Conservation (phyloP, 2,797 vertebrate genomes). For the Anabas testudineus region DNA sequence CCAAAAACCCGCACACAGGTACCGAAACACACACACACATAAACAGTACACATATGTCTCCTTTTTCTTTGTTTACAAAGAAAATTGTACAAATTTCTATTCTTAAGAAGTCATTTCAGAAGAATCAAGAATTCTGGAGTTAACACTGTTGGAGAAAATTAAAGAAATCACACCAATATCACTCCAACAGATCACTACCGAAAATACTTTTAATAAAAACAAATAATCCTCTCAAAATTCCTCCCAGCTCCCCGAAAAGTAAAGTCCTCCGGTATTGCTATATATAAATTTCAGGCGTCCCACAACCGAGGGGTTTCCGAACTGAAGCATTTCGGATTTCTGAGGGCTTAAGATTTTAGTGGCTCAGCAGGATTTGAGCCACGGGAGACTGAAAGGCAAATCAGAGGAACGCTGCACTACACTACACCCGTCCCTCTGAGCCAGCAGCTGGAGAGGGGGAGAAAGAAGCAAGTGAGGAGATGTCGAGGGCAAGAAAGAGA, state of each 20-base stretch:
- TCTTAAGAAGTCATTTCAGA: background rate
- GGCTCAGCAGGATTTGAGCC: constrained; percentile 38
- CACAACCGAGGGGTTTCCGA: background rate
- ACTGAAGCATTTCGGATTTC: background rate
- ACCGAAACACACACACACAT: background rate
- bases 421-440: constrained; percentile 43
- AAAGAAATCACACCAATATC: background rate
- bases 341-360: constrained; percentile 17
- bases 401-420: constrained; percentile 7
- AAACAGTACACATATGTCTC: background rate
- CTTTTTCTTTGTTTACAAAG: background rate
- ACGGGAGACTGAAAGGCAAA: constrained; percentile 49
- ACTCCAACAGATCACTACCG: rapidly evolving
- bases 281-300: background rate
- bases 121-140: background rate
- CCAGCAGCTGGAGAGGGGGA: constrained; percentile 47
- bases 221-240: too few relatives aligned
- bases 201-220: background rate
- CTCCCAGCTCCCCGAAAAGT: background rate
- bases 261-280: background rate
- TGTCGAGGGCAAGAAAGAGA: background rate
- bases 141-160: background rate
- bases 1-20: background rate
- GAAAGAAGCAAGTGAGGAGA: background rate
- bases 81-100: background rate